phyloP scores from a whole-genome alignment of 1,140 invertebrate genomes.

The Cryptotermes secundus region DNA sequence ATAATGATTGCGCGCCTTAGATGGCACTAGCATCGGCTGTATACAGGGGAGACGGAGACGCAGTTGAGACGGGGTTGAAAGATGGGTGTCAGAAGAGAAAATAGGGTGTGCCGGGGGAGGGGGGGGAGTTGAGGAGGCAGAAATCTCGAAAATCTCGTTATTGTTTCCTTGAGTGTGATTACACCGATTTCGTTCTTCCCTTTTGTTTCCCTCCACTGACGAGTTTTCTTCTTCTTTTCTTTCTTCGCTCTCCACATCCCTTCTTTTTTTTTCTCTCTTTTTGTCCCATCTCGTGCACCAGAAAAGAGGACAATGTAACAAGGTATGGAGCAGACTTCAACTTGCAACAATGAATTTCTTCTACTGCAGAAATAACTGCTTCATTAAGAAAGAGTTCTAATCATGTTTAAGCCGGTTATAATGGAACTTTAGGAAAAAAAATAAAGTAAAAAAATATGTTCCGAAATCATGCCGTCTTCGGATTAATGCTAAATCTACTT shows the following conservation, averaged over 20 bases:
- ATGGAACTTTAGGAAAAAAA: too few relatives aligned
- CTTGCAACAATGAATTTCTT: neutral
- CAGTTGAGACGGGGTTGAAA: neutral
- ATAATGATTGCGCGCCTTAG: neutral
- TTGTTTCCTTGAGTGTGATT: neutral
- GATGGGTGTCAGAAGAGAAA: constrained; percentile 16
- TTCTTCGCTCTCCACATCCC: neutral
- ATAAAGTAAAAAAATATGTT: too few relatives aligned
- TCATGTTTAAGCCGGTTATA: too few relatives aligned
- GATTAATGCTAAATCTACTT: too few relatives aligned
- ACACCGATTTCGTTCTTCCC: neutral
- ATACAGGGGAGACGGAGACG: neutral
- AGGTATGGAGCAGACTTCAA: neutral
- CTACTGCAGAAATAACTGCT: neutral
- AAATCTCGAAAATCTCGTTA: constrained; percentile 6
- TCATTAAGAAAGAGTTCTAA: too few relatives aligned
- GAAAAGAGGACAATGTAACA: constrained; percentile 4
- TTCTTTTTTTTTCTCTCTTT: neutral
- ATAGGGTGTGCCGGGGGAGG: neutral
- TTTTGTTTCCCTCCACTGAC: neutral
- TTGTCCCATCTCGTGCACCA: neutral
- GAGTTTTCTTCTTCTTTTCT: neutral
- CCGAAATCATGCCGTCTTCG: too few relatives aligned
- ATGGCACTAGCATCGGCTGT: neutral
- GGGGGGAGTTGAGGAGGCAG: neutral